Base-by-base conservation (phyloP, 2,888 invertebrate genomes). In the Spilarctia lutea region DNA sequence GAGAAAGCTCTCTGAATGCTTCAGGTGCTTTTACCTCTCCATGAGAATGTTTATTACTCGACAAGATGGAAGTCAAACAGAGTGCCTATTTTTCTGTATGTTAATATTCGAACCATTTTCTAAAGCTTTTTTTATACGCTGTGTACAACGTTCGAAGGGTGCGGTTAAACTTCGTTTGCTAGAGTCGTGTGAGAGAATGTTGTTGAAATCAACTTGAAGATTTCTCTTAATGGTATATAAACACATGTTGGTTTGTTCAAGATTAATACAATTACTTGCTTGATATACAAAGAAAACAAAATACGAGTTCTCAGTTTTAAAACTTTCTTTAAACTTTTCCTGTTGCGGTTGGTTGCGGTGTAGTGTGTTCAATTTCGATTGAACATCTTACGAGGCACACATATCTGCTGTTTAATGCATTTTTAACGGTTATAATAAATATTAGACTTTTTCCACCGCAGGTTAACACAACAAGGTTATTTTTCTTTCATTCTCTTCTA, bases 21-120 rank as follows among this genome's bases (percentile, higher is more conserved):
- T 45, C 13, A 56, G 67, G 30, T 30, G 20, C 27, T 20, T 20
- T 48, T 24, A 30, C 63, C 18, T 33, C 45, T 48, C 48, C 69
- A 74, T 68, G 39, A 48, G 65, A 52, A 65, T 65, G 75, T 82
- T 82, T 82, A 81, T 84, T 76, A 79, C 72, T 60, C 69, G 33
- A 24, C 33, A 33, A 68, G 45, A 33, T 68, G 33, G 33, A 68
- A 68, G 48, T 68, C 48, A 68, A 68, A 68, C 48, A 48, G 20
- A 68, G 68, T 20, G 30, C 42, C 45, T 68, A 68, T 68, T 68
- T 63, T 68, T 30, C 30, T 68, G 45, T 30, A 68, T 45, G 45
- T 68, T 27, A 42, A 42, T 45, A 68, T 45, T 48, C 63, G 33
- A 48, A 68, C 30, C 20, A 20, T 30, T 30, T 30, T 68, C 68